phyloP scores from a whole-genome alignment of 2,888 invertebrate genomes.

The Hemicrepidius hirtus region DNA sequence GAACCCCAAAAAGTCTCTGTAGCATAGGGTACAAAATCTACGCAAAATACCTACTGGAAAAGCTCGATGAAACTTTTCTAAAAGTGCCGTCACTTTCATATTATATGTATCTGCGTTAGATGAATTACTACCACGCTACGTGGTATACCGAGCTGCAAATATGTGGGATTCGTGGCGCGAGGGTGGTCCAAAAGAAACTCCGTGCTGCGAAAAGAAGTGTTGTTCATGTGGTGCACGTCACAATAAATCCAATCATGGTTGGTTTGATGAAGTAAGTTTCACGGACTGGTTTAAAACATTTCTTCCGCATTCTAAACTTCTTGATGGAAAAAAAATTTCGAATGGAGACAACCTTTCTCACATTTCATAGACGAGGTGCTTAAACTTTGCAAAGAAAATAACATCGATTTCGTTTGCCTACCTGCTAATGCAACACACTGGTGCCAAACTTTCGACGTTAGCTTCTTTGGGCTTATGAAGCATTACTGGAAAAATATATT shows the following conservation, averaged over 20 bases:
- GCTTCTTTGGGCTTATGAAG: no score
- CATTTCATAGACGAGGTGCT: not conserved
- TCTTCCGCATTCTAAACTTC: not conserved
- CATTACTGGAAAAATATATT: no score
- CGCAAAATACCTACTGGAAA: no score
- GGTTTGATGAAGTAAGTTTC: not conserved
- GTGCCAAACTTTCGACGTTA: no score
- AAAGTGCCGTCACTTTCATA: no score
- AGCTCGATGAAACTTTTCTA: no score
- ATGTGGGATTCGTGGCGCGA: constrained; percentile 61
- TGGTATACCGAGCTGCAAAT: constrained; percentile 58
- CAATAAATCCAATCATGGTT: not conserved
- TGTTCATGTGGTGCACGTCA: not conserved
- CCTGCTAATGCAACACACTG: no score
- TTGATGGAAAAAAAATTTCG: not conserved
- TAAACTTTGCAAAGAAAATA: not conserved
- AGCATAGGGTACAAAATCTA: no score
- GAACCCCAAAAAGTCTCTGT: no score
- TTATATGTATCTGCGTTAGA: constrained; percentile 59
- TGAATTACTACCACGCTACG: constrained; percentile 60
- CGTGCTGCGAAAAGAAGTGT: constrained; percentile 26
- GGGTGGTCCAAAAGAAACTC: constrained; percentile 55
- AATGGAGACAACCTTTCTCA: not conserved
- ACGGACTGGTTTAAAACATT: not conserved
- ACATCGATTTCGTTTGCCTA: not conserved